phyloP scores from a whole-genome alignment of 2,113 vertebrate genomes.

The Entomyzon cyanotis region DNA sequence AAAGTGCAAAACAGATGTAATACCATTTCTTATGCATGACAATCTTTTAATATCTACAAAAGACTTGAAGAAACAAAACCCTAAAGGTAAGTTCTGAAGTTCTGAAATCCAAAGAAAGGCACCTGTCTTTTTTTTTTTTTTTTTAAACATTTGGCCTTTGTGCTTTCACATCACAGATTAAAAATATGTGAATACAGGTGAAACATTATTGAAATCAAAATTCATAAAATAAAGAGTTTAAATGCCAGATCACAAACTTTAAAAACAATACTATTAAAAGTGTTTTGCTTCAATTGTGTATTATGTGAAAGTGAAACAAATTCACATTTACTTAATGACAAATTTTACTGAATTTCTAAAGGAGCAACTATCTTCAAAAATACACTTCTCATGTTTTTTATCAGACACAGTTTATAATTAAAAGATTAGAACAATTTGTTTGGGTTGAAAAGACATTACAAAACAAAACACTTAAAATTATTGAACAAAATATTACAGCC shows the following conservation, averaged over 20 bases:
- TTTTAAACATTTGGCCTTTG: conserved; percentile 44
- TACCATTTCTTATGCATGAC: conserved; percentile 49
- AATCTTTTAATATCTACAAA: conserved; percentile 59
- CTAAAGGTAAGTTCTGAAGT: conserved; percentile 3
- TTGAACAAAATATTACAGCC: conserved; percentile 51
- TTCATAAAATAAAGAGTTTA: conserved; percentile 46
- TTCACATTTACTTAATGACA: conserved; percentile 41
- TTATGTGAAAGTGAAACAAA: conserved; percentile 46
- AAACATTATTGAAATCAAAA: conserved; percentile 52
- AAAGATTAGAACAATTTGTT: conserved; percentile 53
- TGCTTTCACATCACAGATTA: conserved; percentile 50
- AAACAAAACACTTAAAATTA: conserved; percentile 66
- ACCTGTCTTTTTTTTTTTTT: not conserved
- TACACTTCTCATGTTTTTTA: conserved; percentile 61
- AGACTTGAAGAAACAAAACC: conserved; percentile 13
- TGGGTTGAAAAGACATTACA: conserved; percentile 66
- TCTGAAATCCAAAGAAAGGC: conserved; percentile 43
- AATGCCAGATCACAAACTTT: conserved; percentile 13
- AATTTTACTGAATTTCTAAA: conserved; percentile 65
- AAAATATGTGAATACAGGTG: conserved; percentile 59
- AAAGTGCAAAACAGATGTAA: conserved; percentile 7
- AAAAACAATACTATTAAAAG: conserved; percentile 42
- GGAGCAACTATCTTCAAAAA: conserved; percentile 66
- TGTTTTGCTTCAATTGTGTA: conserved; percentile 4
- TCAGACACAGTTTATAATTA: conserved; percentile 54